Base-by-base conservation (phyloP, 2,113 vertebrate genomes). In the Delphinus delphis region DNA sequence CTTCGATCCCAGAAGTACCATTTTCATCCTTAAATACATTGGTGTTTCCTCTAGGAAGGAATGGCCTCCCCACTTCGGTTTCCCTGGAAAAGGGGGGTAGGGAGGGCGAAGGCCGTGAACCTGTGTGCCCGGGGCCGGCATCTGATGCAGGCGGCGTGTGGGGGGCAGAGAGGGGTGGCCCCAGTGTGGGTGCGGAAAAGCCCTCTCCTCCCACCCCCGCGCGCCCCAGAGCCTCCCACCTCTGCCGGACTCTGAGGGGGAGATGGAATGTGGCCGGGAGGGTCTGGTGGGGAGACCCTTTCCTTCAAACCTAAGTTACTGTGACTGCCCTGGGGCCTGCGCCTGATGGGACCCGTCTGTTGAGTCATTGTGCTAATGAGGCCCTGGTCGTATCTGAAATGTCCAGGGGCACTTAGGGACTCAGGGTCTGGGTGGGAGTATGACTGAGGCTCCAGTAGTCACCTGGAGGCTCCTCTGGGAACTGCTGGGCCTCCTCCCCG, bases 1-100 rank as follows among this genome's bases (percentile, higher is more conserved):
- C 47, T 36, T 80, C 13, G 11, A 25, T 68, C 74, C 47, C 89
- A 85, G 71, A 94, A 93, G 63, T 62, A 41, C 86, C 36, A 5
- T 55, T 73, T 92, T 93, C 71, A 36, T 71, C 82, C 31, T 88
- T 36, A 93, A 83, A 38, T 71, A 26, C 12, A 8, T 50, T 17
- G 67, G 93, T 68, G 60, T 79, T 96, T 81, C 86, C 65, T 95
- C 44, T 83, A 67, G 83, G 84, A 73, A 93, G 53, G 63, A 62
- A 5, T 0, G 0, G 38, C 44, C 36, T 96, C 17, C 8, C 36
- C 41, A 38, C 68, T 85, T 47, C 41, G 31, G 31, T 17, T 44
- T 73, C 71, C 21, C 13, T n/a, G 68, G 71, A 21, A 8, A 8
- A 53, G 53, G 15, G 15, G 53, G 53, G 15, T 53, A 53, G 36